Base-by-base conservation (phyloP, 1,140 invertebrate species). In the Apocrypta bakeri region DNA sequence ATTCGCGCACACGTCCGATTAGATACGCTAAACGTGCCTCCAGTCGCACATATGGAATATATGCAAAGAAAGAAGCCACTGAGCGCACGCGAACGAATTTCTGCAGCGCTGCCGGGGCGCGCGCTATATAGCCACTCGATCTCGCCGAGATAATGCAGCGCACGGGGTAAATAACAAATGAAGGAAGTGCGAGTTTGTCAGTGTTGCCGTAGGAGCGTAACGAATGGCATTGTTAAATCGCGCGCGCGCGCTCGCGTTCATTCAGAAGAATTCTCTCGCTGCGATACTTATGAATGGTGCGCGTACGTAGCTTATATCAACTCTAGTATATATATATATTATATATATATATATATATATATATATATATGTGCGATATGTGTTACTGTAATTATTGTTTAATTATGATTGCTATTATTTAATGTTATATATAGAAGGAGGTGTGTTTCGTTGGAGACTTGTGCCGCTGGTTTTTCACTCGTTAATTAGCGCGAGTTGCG, bases 171-270 rank as follows among this genome's bases (percentile, higher is more conserved):
- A 71, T 79, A 79, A 71, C 77, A 79, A 79, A 79, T 71, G 66
- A 79, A 79, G 77, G 79, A 73, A 73, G 69, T 73, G 40, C 37
- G 56, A 64, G 79, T 80, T 80, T 80, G 79, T 80, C 79, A 80
- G 79, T 63, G 68, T 21, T 48, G 42, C 42, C 56, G 79, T 48
- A 80, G 68, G 42, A 73, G 79, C 79, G 69, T 80, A 42, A 80
- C 79, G 29, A 73, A 73, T 73, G 79, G 69, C 69, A 80, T 64
- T 73, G 79, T 80, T 72, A 31, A 63, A 80, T 80, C 79, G 79
- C 69, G 75, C 69, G 75, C 75, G 25, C 64, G 61, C 31, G 31
- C 61, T n/a, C 1, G n/a, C 63, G 29, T 63, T 63, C 76, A 40
- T 63, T 76, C 74, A 27, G n/a, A n/a, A 64, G 56, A 21, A 64